Evolutionary conservation across 2,797 vertebrate species (phyloP).

Genomic region (Knipowitschia caucasica): DNA sequence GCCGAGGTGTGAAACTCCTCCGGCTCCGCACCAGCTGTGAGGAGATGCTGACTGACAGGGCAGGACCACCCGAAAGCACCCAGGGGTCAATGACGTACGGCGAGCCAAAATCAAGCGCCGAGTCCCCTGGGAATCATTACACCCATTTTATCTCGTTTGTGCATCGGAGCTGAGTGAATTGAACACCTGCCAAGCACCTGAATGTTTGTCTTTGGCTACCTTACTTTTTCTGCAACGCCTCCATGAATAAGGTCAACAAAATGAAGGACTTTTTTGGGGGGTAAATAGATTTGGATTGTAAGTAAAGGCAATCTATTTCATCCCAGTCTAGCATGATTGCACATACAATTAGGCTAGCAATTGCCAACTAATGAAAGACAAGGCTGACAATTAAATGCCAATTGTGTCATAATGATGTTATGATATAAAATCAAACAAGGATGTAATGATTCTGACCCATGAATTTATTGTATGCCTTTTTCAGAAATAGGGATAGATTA

Average conservation of each 20-base stretch:
- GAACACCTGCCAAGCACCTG: constrained; percentile 44
- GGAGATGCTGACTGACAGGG: constrained; percentile 22
- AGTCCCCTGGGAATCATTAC: constrained; percentile 37
- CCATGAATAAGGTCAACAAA: background rate
- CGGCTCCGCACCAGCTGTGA: constrained; percentile 20
- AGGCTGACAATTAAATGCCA: background rate
- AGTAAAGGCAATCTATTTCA: background rate
- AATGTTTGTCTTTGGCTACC: constrained; percentile 18
- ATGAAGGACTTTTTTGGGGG: too few species aligned
- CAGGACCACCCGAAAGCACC: constrained; percentile 26
- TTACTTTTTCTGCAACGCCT: constrained; percentile 17
- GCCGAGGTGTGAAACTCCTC: constrained; percentile 21
- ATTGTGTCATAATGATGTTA: background rate
- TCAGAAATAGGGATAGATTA: too few species aligned
- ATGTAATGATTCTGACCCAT: background rate
- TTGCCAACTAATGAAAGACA: background rate
- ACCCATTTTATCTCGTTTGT: constrained; percentile 43
- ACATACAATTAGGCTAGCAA: background rate
- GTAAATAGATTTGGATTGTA: too few species aligned
- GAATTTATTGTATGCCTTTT: background rate
- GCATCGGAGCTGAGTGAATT: constrained; percentile 32
- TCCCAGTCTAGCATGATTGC: background rate
- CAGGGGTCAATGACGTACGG: constrained; percentile 40
- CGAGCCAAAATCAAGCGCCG: constrained; percentile 20
- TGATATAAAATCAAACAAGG: background rate